Evolutionary conservation across 2,888 invertebrate genomes (phyloP), one percentile per base, ranked within the genome.

Genomic region (Parnassius glacialis): DNA sequence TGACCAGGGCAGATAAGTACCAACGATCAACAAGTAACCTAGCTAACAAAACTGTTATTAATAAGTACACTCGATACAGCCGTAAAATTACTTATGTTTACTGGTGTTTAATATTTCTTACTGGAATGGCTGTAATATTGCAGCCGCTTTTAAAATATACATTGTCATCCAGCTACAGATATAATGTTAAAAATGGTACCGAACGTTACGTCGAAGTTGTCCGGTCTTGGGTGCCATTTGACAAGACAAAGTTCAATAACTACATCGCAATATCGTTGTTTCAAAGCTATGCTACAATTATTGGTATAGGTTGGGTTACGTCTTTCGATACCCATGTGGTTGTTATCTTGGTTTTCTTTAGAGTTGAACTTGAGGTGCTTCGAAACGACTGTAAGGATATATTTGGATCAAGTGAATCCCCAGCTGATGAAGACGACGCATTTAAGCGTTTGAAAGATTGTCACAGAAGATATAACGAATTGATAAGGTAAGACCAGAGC

Each of bases 291-390:
- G 25, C 50, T 13, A 44, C 51, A 11, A n/a, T 61, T 11, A 9
- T 44, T 5, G 55, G 55, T 34, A 13, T 44, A 10, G 34, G 50
- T 43, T 61, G 61, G 50, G 41, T 61, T 12, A 10, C 44, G 9
- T 3, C 61, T 2, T 43, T 61, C n/a, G 61, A 55, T 25, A 13
- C 51, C 3, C 25, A 10, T 25, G 43, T 55, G 7, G 34, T 61
- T 1, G 61, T 61, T 12, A 13, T 61, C 11, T 13, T 61, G 10
- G 51, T 61, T 13, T 61, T 61, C 51, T 55, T 61, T 44, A 55
- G 51, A 44, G 55, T 56, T 13, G 61, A 61, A 44, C 43, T 61
- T 50, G 50, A 61, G 20, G 50, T 61, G 0, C 34, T 61, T 13
- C 50, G 55, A 12, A 61, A 56, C 10, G 61, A 61, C n/a, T 55